Base-by-base conservation (phyloP, 2,113 vertebrate species). In the Talpa occidentalis region DNA sequence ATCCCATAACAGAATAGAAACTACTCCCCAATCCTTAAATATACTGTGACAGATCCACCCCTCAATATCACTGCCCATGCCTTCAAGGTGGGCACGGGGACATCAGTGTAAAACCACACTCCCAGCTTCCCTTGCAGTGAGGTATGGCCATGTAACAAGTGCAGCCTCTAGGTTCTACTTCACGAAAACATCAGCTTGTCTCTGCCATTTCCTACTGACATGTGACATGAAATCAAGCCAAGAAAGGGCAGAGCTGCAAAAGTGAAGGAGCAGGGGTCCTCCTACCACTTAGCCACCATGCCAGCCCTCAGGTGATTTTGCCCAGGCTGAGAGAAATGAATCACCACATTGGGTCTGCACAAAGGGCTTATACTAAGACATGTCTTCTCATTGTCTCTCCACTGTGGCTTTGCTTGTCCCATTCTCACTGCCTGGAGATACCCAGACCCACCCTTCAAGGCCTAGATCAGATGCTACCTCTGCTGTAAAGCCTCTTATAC, bases 141-240 rank as follows among this genome's bases (percentile, higher is more conserved):
- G 15, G 17, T 15, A 16, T 56, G 37, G 32, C 73, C 85, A 40
- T 15, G 4, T 56, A 67, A 81, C 5, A 8, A 2, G 0, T 2
- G 6, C 10, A 16, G 17, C 30, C 26, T 81, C 28, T 12, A 2
- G 11, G 21, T 54, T 32, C 49, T 22, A 10, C 42, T 47, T 54
- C 42, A 40, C 47, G 2, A 47, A 67, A 3, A 64, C 60, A 26
- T 17, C 3, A 35, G 26, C 12, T 59, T 35, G 32, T 35, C 32
- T 47, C 40, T 54, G 44, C 21, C 16, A 52, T 17, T 81, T 52
- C 52, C 26, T 42, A 0, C 62, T 6, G 15, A 7, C 30, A 19
- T 3, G 4, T 1, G 64, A 54, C 24, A 12, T 1, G 1, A 0
- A 10, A 40, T 42, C 24, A 26, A 3, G 35, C 6, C 49, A 59